These are phyloP conservation scores for Macropus fuliginosus DNA, from an alignment of 2,797 vertebrate genomes.

Conservation along the genomic window DNA sequence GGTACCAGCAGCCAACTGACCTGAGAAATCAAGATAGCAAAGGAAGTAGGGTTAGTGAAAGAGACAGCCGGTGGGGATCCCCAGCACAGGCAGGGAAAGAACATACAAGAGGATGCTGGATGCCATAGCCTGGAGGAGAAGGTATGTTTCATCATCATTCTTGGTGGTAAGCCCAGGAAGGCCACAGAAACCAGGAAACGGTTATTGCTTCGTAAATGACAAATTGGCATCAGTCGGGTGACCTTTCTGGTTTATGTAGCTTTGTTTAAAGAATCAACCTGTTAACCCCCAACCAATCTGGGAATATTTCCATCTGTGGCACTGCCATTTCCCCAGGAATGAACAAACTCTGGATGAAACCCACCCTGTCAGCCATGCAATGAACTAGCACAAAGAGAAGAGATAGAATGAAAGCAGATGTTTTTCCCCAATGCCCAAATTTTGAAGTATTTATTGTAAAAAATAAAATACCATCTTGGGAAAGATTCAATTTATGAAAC, in stretches of 20 bases:
- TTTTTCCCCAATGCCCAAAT: background rate
- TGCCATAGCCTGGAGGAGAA: background rate
- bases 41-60: slow-evolving; percentile 82
- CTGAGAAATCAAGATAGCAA: slow-evolving; percentile 86
- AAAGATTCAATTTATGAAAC: background rate
- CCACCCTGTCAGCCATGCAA: background rate
- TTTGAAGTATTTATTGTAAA: background rate
- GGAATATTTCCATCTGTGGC: background rate
- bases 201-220: background rate
- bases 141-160: background rate
- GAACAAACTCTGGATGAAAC: background rate
- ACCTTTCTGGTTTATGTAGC: background rate
- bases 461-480: slow-evolving; percentile 1
- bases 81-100: background rate
- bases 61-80: slow-evolving; percentile 63
- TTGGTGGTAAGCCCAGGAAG: background rate
- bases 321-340: background rate
- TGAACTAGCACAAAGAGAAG: background rate
- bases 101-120: background rate
- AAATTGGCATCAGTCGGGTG: background rate
- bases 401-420: background rate
- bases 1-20: slow-evolving; percentile 97
- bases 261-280: background rate
- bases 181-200: background rate
- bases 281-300: background rate